phyloP scores from a whole-genome alignment of 2,888 invertebrate species.

The Acleris holmiana region DNA sequence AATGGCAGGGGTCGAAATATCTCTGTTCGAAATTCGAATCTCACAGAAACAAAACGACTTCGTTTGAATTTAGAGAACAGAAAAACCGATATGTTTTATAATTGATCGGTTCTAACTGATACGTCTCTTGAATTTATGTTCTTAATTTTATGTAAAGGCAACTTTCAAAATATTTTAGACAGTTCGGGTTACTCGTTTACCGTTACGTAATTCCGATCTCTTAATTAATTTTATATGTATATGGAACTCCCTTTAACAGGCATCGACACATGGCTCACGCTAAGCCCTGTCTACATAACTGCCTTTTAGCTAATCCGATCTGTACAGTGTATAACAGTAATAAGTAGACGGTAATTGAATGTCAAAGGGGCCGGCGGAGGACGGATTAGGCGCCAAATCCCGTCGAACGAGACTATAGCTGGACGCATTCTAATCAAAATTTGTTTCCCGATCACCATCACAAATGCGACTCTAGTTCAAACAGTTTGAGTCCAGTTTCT shows the following conservation, averaged over 20 bases:
- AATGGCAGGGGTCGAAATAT: constrained; percentile 17
- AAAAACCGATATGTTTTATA: constrained; percentile 15
- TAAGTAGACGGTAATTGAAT: constrained; percentile 75
- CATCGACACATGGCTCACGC: constrained; percentile 20
- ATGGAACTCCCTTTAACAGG: constrained; percentile 24
- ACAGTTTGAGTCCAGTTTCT: constrained; percentile 1
- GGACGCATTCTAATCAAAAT: constrained; percentile 35
- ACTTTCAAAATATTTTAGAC: not conserved
- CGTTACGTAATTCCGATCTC: constrained; percentile 1
- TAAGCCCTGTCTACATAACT: constrained; percentile 72
- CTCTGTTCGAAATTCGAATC: constrained; percentile 14
- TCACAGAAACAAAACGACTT: constrained; percentile 18
- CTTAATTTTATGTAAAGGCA: not conserved
- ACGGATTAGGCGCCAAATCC: constrained; percentile 53
- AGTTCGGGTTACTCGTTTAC: not conserved
- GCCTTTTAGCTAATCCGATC: constrained; percentile 76
- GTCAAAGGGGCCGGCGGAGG: constrained; percentile 39
- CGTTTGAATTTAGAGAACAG: constrained; percentile 13
- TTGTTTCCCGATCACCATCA: not conserved
- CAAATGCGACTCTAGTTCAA: constrained; percentile 4
- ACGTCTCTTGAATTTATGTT: not conserved
- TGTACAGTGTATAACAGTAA: constrained; percentile 57
- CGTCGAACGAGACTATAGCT: constrained; percentile 18
- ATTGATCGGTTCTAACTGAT: not conserved
- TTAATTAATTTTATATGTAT: constrained; percentile 2